These are phyloP conservation scores for Nerophis ophidion DNA, from an alignment of 2,113 vertebrate genomes.

Conservation along the genomic window DNA sequence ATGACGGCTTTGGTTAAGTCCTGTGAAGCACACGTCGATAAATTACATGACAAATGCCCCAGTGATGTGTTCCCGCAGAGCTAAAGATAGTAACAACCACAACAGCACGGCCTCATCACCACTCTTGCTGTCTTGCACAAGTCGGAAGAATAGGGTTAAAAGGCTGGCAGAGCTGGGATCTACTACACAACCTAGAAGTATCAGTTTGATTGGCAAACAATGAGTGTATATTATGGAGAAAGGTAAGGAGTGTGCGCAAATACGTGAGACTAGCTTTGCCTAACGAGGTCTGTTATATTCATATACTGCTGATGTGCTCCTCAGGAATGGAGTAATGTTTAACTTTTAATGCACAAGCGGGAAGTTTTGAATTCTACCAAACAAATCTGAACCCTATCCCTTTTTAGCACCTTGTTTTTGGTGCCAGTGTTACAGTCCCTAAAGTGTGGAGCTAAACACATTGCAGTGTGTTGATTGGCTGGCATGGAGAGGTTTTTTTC, in stretches of 20 bases:
- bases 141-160: slow-evolving; percentile 3
- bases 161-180: slow-evolving; percentile 4
- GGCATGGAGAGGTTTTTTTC: no score
- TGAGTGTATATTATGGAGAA: neutral
- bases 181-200: neutral
- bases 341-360: no score
- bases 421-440: no score
- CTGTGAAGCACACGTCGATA: slow-evolving; percentile 25
- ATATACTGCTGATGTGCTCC: no score
- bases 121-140: slow-evolving; percentile 19
- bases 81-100: slow-evolving; percentile 44
- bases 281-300: no score
- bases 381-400: no score
- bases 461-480: no score
- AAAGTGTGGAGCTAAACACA: no score
- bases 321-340: no score
- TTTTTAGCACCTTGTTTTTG: no score
- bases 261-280: neutral
- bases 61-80: slow-evolving; percentile 32
- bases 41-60: slow-evolving; percentile 45
- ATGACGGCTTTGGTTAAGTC: slow-evolving; percentile 32
- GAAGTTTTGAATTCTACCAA: no score
- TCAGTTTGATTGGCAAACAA: neutral
- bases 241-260: neutral
- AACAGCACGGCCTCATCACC: slow-evolving; percentile 29